Percentiles rank a stretch among this genome's conserved stretches.
These are phyloP conservation scores for Drosophila diplacantha DNA, from an alignment of 2,888 invertebrate genomes.

Conservation along the genomic window DNA sequence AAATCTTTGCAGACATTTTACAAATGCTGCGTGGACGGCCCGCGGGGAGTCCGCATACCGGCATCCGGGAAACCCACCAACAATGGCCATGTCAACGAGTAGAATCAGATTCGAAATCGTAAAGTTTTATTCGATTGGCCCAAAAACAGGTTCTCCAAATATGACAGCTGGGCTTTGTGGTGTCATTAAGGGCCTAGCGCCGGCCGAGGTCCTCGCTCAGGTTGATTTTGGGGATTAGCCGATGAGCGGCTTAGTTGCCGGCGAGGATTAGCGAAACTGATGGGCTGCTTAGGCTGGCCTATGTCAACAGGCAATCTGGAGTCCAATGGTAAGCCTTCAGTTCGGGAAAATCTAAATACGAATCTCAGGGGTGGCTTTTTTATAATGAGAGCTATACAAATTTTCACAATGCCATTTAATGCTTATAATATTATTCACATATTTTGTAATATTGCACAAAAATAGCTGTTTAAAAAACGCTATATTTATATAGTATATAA, in stretches of 20 bases:
- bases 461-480: too few species aligned
- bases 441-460: not conserved
- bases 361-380: conserved; percentile 1
- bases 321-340: not conserved
- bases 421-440: not conserved
- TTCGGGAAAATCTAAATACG: conserved; percentile 2
- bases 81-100: conserved; percentile 5
- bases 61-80: conserved; percentile 1
- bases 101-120: conserved; percentile 38
- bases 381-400: not conserved
- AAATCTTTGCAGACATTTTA: conserved; percentile 62
- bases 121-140: conserved; percentile 35
- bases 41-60: conserved; percentile 12
- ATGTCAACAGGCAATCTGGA: conserved; percentile 26
- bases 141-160: conserved; percentile 37
- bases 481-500: too few species aligned
- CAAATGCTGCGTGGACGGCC: conserved; percentile 49
- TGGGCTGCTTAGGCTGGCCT: conserved; percentile 21
- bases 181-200: conserved; percentile 52
- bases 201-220: conserved; percentile 33
- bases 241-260: conserved; percentile 59
- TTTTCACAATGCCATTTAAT: not conserved
- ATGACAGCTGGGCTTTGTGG: conserved; percentile 60
- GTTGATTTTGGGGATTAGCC: conserved; percentile 65
- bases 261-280: conserved; percentile 37